phyloP scores from a whole-genome alignment of 1,140 invertebrate species.

The Planococcus citri region DNA sequence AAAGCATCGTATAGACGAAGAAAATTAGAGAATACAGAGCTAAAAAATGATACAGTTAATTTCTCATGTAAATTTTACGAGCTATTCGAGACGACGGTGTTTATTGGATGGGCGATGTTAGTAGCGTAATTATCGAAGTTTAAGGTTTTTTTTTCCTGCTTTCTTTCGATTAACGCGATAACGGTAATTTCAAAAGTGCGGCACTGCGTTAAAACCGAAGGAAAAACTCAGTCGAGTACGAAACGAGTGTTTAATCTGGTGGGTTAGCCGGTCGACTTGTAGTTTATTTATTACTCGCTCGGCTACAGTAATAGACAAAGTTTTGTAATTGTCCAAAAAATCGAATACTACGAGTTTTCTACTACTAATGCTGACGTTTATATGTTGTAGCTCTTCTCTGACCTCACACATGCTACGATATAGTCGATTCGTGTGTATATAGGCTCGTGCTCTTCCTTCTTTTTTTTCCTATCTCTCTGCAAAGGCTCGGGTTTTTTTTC shows the following conservation, averaged over 20 bases:
- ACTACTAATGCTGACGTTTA: not conserved
- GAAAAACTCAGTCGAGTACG: conserved; percentile 1
- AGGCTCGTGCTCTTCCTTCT: too few relatives aligned
- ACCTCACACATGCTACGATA: too few relatives aligned
- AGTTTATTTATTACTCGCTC: conserved; percentile 2
- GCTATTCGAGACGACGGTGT: too few relatives aligned
- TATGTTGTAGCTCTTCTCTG: not conserved
- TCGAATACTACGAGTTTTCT: conserved; percentile 1
- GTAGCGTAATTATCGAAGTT: not conserved
- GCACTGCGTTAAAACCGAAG: not conserved
- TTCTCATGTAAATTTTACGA: not conserved
- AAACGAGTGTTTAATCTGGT: not conserved
- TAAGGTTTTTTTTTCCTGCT: not conserved
- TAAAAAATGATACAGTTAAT: too few relatives aligned
- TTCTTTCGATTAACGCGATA: not conserved
- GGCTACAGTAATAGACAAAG: conserved; percentile 2
- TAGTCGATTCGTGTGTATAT: too few relatives aligned
- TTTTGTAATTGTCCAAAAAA: conserved; percentile 4
- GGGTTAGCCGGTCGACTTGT: conserved; percentile 1
- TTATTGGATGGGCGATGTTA: not conserved
- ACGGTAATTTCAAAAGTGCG: not conserved
- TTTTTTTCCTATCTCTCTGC: too few relatives aligned
- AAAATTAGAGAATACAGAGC: too few relatives aligned
- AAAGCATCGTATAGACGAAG: too few relatives aligned
- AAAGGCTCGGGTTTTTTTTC: too few relatives aligned